Conservation (phyloP, 2,888 invertebrate genomes). For the Mamestra brassicae region DNA sequence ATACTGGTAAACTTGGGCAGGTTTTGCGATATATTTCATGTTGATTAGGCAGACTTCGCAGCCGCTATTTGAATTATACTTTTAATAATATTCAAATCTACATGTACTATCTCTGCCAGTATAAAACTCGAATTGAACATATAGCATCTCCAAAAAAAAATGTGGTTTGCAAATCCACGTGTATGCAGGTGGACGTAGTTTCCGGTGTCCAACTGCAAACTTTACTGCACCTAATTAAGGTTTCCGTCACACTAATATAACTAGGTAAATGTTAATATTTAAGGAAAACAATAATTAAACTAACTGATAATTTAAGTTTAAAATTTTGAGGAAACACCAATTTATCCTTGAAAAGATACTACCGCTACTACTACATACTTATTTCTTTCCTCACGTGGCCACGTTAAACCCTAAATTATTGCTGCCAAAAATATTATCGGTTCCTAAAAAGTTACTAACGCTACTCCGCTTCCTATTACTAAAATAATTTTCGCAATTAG, state of each 20-base stretch:
- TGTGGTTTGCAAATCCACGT: no score
- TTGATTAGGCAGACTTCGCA: background rate
- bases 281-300: background rate
- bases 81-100: background rate
- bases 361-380: no score
- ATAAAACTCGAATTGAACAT: no score
- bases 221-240: background rate
- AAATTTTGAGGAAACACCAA: no score
- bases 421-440: no score
- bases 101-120: background rate
- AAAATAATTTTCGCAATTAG: no score
- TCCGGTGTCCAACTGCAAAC: background rate
- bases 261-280: background rate
- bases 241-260: background rate
- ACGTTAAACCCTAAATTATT: no score
- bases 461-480: no score
- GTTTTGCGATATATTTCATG: background rate
- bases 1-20: conserved; percentile 5
- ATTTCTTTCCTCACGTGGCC: no score
- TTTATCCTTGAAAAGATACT: no score
- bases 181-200: background rate
- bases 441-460: no score
- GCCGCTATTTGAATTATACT: background rate
- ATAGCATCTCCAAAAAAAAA: background rate
- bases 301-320: no score